Evolutionary conservation across 1,140 invertebrate species (phyloP), one percentile per base, ranked within the genome.

Genomic region (Trachymyrmex septentrionalis): DNA sequence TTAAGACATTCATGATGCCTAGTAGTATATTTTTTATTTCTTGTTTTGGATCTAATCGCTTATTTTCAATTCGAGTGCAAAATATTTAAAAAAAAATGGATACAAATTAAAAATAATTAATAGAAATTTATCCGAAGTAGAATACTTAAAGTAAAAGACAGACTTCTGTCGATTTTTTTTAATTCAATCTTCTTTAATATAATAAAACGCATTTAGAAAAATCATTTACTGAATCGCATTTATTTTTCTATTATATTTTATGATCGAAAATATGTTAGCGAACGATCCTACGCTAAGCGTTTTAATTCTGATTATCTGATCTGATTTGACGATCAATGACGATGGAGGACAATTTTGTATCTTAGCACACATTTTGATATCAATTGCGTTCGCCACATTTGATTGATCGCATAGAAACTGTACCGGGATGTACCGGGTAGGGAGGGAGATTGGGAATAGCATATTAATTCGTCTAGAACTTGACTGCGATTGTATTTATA

Each of bases 281-380:
- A 73, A 73, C 69, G n/a, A 61, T 67, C 1, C 80, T 73, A 73
- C 24, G 69, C 38, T 61, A 84, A 48, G 44, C 57, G n/a, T 1
- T 38, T 59, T 73, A 63, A 69, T 84, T 75, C 69, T 61, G 80
- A 61, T 61, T 55, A 61, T 75, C 80, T 82, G 48, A 59, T 82
- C 53, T 72, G 66, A 72, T 44, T 57, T 48, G 66, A 71, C 48
- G 24, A 30, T 63, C 38, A 57, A 75, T 73, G 30, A 81, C 30
- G 7, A 81, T 69, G 63, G 64, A 81, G 30, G 3, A 50, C 24
- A 75, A 48, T 75, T 84, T 84, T 73, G 55, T 63, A 84, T 84
- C 55, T 84, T 84, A 75, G 59, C 27, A 82, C 24, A 72, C 69
- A 75, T 84, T 84, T 84, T 84, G 80, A 84, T 84, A 73, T 84